phyloP scores from a whole-genome alignment of 2,888 invertebrate species.

The Cheiracanthium punctorium region DNA sequence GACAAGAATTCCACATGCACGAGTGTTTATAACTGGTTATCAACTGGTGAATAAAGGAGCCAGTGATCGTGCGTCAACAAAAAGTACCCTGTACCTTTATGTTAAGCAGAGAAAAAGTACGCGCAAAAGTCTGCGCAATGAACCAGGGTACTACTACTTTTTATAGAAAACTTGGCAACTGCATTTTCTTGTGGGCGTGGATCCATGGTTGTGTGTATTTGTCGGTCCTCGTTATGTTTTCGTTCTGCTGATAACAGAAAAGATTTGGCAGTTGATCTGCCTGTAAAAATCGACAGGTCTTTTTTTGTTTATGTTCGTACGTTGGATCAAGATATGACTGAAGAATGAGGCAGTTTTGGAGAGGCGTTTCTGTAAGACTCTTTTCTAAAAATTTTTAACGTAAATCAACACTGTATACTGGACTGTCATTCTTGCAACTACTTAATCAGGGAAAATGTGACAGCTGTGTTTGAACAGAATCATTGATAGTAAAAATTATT shows the following conservation, averaged over 20 bases:
- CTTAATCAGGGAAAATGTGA: background rate
- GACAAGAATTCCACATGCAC: too few species aligned
- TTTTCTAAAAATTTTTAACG: background rate
- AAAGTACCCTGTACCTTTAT: too few species aligned
- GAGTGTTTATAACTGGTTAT: too few species aligned
- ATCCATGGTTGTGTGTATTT: slow-evolving; percentile 21
- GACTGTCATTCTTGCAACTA: background rate
- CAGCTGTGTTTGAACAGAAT: background rate
- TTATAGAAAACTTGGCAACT: slow-evolving; percentile 18
- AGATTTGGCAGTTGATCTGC: slow-evolving; percentile 39
- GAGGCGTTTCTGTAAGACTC: slow-evolving; percentile 58
- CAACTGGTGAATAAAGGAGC: too few species aligned
- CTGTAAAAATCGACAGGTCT: slow-evolving; percentile 25
- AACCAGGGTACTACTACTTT: too few species aligned
- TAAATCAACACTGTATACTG: background rate
- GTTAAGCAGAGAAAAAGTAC: too few species aligned
- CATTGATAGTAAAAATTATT: too few species aligned
- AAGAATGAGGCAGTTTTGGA: slow-evolving; percentile 61
- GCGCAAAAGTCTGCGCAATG: too few species aligned
- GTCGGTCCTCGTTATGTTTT: slow-evolving; percentile 33
- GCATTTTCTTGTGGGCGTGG: slow-evolving; percentile 38
- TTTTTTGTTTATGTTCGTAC: slow-evolving; percentile 30
- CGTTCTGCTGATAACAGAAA: slow-evolving; percentile 34
- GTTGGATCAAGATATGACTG: slow-evolving; percentile 36
- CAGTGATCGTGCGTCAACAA: too few species aligned